A percentile compares a stretch with the other conserved stretches of the same genome.
Evolutionary conservation across 2,113 vertebrate species (phyloP).

Genomic region (Otus sunia): DNA sequence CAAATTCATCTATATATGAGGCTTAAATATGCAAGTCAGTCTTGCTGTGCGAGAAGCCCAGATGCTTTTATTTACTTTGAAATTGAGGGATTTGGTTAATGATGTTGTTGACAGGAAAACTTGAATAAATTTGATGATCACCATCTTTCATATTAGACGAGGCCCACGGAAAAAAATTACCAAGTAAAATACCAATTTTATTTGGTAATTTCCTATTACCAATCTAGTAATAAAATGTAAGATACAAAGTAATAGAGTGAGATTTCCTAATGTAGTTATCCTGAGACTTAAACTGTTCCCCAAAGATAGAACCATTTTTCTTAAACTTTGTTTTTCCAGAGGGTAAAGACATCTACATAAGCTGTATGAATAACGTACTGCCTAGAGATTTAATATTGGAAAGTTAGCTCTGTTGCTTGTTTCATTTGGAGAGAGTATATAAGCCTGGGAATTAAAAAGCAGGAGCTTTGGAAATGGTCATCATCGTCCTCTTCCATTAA

Average conservation of each 20-base stretch:
- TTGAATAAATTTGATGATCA: slow-evolving; percentile 73
- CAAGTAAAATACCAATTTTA: slow-evolving; percentile 62
- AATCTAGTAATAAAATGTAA: slow-evolving; percentile 66
- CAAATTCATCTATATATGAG: slow-evolving; percentile 71
- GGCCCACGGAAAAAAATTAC: slow-evolving; percentile 50
- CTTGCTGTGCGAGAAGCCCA: slow-evolving; percentile 70
- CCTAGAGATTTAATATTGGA: slow-evolving; percentile 51
- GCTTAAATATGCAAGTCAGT: slow-evolving; percentile 73
- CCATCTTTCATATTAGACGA: slow-evolving; percentile 70
- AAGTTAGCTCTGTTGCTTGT: slow-evolving; percentile 37
- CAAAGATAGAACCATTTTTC: slow-evolving; percentile 62
- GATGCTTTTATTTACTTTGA: slow-evolving; percentile 80
- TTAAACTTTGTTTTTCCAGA: slow-evolving; percentile 63
- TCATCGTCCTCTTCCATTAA: background rate
- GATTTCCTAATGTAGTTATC: slow-evolving; percentile 57
- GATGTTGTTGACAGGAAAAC: slow-evolving; percentile 77
- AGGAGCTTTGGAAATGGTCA: background rate
- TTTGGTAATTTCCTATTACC: slow-evolving; percentile 67
- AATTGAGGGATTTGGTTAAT: slow-evolving; percentile 73
- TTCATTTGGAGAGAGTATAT: background rate
- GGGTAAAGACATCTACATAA: slow-evolving; percentile 59
- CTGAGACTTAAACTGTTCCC: slow-evolving; percentile 50
- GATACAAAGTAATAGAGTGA: slow-evolving; percentile 64
- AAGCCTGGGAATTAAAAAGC: background rate
- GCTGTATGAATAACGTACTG: slow-evolving; percentile 37